A percentile compares a stretch with the other conserved stretches of the same genome.
Conservation (phyloP, 2,888 invertebrate genomes). For the Netelia virgata region DNA sequence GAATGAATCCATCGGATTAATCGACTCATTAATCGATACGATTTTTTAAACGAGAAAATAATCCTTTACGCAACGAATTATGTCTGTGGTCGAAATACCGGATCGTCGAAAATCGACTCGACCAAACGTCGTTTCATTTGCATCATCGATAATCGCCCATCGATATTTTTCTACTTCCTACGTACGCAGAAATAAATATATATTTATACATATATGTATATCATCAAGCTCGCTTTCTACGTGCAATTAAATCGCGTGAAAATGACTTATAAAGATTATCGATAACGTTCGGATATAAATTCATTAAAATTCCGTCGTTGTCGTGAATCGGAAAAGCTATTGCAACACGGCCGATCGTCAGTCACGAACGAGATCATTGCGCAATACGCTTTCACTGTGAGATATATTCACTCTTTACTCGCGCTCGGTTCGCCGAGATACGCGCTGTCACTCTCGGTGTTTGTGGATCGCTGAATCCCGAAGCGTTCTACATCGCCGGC, state of each 20-base stretch:
- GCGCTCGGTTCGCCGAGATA: not conserved
- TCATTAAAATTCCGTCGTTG: not conserved
- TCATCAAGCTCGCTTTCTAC: not conserved
- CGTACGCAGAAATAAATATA: too few relatives aligned
- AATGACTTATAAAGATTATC: slow-evolving; percentile 1
- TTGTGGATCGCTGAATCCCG: not conserved
- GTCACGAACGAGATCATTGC: slow-evolving; percentile 72
- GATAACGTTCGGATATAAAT: slow-evolving; percentile 34
- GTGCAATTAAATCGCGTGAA: not conserved
- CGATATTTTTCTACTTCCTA: too few relatives aligned
- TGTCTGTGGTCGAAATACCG: not conserved
- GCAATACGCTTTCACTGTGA: slow-evolving; percentile 74
- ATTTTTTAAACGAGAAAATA: slow-evolving; percentile 15
- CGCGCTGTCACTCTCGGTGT: not conserved
- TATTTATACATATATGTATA: not conserved
- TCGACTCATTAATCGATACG: not conserved
- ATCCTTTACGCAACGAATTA: not conserved
- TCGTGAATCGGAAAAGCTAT: slow-evolving; percentile 57
- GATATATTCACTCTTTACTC: slow-evolving; percentile 4
- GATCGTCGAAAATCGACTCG: not conserved
- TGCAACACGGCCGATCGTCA: slow-evolving; percentile 65
- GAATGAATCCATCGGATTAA: slow-evolving; percentile 1
- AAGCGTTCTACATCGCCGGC: not conserved
- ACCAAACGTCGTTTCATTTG: too few relatives aligned
- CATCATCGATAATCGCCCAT: too few relatives aligned